Conservation (phyloP, 2,113 vertebrate genomes). For the Budorcas taxicolor region DNA sequence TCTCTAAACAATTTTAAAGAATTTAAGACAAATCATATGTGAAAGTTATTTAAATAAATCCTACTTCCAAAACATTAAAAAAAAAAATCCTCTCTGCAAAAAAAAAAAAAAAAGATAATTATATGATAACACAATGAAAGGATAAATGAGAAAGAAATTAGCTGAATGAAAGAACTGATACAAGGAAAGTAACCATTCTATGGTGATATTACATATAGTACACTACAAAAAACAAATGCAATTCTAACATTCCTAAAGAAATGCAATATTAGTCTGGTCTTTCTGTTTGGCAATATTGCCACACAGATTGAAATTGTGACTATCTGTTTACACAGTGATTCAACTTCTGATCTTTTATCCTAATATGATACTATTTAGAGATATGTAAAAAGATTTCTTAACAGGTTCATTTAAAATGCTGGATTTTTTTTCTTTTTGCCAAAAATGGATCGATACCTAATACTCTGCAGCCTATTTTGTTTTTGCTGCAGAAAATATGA, state of each 20-base stretch:
- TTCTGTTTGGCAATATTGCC: neutral
- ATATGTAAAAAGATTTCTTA: neutral
- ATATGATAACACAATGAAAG: neutral
- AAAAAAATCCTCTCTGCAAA: neutral
- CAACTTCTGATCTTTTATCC: neutral
- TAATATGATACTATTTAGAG: neutral
- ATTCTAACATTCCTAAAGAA: neutral
- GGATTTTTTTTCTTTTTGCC: neutral
- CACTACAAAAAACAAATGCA: neutral
- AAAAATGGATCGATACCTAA: neutral
- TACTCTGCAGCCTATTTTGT: neutral
- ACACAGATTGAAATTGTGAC: neutral
- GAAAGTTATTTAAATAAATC: neutral
- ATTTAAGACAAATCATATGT: neutral
- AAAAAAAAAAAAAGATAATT: conserved; percentile 19
- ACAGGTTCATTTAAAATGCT: neutral
- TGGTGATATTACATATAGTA: neutral
- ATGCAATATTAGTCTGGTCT: neutral
- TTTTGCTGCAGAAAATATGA: neutral
- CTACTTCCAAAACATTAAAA: neutral
- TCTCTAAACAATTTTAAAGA: neutral
- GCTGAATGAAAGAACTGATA: neutral
- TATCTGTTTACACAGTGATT: neutral
- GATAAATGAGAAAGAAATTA: neutral
- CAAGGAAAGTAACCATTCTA: neutral